A percentile compares a stretch with the other conserved stretches of the same genome.
These are phyloP conservation scores for Nomada ruficornis DNA, from an alignment of 2,888 invertebrate genomes.

Conservation along the genomic window DNA sequence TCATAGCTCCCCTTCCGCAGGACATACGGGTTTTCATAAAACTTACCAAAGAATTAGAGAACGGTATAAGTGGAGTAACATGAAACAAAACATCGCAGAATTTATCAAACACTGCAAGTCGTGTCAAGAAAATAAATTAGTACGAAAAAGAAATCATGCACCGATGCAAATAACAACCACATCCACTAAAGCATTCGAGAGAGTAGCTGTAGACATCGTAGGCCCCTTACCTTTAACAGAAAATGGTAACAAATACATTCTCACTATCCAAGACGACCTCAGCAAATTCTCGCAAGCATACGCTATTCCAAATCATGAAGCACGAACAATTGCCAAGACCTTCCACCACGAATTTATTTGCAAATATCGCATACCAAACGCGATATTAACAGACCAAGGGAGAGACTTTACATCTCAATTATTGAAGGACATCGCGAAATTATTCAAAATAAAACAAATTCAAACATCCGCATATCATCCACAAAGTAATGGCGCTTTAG, in stretches of 20 bases:
- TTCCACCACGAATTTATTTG: not conserved
- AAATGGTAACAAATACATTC: conserved; percentile 1
- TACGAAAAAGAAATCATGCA: not conserved
- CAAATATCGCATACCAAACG: not conserved
- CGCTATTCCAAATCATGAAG: conserved; percentile 1
- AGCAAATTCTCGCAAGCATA: not conserved
- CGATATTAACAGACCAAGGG: conserved; percentile 1
- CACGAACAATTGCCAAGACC: not conserved
- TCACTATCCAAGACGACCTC: not conserved
- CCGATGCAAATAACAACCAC: too few species aligned
- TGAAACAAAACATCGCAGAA: not conserved
- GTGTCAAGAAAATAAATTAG: not conserved
- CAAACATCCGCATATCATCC: conserved; percentile 1
- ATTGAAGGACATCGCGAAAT: not conserved
- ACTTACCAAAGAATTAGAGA: not conserved
- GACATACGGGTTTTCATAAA: not conserved
- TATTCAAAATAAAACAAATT: conserved; percentile 1
- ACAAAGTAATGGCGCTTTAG: conserved; percentile 5
- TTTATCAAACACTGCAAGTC: not conserved
- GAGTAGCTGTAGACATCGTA: not conserved
- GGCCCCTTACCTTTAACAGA: conserved; percentile 8
- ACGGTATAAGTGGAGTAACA: not conserved
- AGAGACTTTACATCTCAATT: conserved; percentile 8
- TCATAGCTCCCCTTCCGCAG: not conserved
- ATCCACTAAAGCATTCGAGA: not conserved